Conservation (phyloP, 2,113 vertebrate genomes). For the Leptobrachium leishanense region DNA sequence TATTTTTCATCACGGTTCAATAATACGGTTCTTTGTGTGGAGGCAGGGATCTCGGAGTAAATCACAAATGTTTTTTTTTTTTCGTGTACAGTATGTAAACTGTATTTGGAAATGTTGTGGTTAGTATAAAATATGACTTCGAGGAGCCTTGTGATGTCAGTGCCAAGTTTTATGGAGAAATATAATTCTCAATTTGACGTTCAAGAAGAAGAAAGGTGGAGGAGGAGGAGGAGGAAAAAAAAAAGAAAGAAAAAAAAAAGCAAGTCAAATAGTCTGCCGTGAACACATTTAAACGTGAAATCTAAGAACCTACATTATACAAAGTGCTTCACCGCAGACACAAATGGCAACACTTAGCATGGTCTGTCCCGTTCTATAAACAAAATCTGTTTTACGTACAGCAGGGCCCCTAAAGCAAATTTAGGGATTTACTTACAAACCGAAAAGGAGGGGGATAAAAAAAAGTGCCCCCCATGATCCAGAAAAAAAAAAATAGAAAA, state of each 20-base stretch:
- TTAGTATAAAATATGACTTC: constrained; percentile 46
- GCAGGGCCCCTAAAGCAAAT: constrained; percentile 42
- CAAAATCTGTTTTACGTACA: background rate
- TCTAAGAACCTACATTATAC: constrained; percentile 41
- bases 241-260: constrained; percentile 30
- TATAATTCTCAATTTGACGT: constrained; percentile 53
- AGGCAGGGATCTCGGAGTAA: constrained; percentile 31
- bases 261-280: constrained; percentile 46
- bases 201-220: background rate
- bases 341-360: constrained; percentile 22
- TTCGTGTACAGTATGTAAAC: constrained; percentile 32
- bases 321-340: constrained; percentile 38
- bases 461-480: background rate
- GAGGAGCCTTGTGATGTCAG: constrained; percentile 43
- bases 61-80: constrained; percentile 38
- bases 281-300: constrained; percentile 36
- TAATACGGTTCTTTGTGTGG: constrained; percentile 30
- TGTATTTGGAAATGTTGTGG: constrained; percentile 51
- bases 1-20: constrained; percentile 49
- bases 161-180: constrained; percentile 54
- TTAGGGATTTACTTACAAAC: constrained; percentile 34
- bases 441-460: constrained; percentile 3
- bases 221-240: background rate
- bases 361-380: constrained; percentile 47
- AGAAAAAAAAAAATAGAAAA: background rate